Conservation (phyloP, 2,888 invertebrate species). For the Amblyteles armatorius region DNA sequence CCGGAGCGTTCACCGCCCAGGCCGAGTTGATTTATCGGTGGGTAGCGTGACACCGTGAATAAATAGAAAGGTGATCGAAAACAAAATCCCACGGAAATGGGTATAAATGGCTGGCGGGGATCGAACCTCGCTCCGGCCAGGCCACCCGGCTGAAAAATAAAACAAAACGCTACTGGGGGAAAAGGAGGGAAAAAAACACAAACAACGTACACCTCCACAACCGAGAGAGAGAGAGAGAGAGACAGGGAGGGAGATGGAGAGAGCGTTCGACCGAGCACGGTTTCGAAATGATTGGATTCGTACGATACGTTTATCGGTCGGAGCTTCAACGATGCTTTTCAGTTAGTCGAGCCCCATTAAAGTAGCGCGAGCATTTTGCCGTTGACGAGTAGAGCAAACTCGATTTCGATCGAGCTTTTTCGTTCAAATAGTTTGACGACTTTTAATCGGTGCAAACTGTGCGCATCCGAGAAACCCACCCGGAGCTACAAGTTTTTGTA, state of each 20-base stretch:
- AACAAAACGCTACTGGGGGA: conserved; percentile 49
- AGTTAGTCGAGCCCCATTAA: conserved; percentile 66
- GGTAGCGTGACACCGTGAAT: conserved; percentile 73
- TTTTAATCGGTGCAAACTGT: not conserved
- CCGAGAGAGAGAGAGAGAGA: conserved; percentile 2
- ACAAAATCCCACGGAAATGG: conserved; percentile 74
- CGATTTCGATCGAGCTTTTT: conserved; percentile 15
- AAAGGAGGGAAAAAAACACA: conserved; percentile 46
- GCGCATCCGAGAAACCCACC: not conserved
- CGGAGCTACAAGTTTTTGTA: not conserved
- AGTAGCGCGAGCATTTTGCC: conserved; percentile 56
- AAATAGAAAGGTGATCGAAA: conserved; percentile 75
- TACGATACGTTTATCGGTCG: conserved; percentile 61
- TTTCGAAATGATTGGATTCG: conserved; percentile 68
- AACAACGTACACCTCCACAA: conserved; percentile 25
- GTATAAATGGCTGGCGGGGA: conserved; percentile 70
- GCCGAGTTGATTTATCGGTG: conserved; percentile 74
- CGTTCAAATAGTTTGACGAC: conserved; percentile 2
- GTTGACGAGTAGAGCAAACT: conserved; percentile 46
- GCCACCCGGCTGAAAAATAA: conserved; percentile 63
- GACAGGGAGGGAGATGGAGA: not conserved
- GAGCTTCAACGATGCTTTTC: conserved; percentile 65
- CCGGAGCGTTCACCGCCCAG: conserved; percentile 63
- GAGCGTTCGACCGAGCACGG: conserved; percentile 57
- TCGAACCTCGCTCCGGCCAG: conserved; percentile 59